Evolutionary conservation across 1,140 invertebrate species (phyloP).

Genomic region (Philotrypesis tridentata): DNA sequence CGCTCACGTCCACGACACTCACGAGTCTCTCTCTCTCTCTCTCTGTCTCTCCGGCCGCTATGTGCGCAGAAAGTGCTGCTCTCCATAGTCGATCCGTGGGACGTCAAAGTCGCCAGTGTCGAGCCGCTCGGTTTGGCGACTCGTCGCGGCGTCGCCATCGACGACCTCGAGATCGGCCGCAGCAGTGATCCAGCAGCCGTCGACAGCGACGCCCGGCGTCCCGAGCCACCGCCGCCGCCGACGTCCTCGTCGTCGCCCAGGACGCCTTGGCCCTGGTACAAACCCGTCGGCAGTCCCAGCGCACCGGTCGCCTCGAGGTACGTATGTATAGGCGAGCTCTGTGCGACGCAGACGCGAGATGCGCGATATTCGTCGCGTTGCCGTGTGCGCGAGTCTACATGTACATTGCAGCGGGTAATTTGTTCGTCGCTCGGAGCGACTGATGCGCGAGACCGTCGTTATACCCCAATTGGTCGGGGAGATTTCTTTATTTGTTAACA

Average conservation of each 20-base stretch:
- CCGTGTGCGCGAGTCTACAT: too few relatives aligned
- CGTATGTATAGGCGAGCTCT: too few relatives aligned
- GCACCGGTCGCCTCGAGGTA: background rate
- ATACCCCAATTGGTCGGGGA: too few relatives aligned
- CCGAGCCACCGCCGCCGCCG: too few relatives aligned
- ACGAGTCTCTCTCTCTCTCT: background rate
- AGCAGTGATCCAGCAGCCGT: too few relatives aligned
- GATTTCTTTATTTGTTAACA: too few relatives aligned
- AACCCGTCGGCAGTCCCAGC: conserved; percentile 52
- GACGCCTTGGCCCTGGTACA: conserved; percentile 70
- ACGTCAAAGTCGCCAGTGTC: conserved; percentile 70
- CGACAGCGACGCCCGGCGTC: too few relatives aligned
- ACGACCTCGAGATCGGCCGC: conserved; percentile 30
- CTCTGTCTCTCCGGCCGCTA: conserved; percentile 58
- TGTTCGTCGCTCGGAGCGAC: too few relatives aligned
- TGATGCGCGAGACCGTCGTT: too few relatives aligned
- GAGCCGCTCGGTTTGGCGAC: conserved; percentile 63
- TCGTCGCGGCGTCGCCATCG: conserved; percentile 60
- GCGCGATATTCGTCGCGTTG: too few relatives aligned
- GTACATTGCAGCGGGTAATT: too few relatives aligned
- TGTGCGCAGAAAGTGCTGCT: conserved; percentile 69
- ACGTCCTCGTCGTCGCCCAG: conserved; percentile 17
- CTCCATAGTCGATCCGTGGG: conserved; percentile 71
- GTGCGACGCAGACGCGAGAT: too few relatives aligned
- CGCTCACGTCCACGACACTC: background rate